These are phyloP conservation scores for Goniozus legneri DNA, from an alignment of 1,140 invertebrate species.

Conservation along the genomic window DNA sequence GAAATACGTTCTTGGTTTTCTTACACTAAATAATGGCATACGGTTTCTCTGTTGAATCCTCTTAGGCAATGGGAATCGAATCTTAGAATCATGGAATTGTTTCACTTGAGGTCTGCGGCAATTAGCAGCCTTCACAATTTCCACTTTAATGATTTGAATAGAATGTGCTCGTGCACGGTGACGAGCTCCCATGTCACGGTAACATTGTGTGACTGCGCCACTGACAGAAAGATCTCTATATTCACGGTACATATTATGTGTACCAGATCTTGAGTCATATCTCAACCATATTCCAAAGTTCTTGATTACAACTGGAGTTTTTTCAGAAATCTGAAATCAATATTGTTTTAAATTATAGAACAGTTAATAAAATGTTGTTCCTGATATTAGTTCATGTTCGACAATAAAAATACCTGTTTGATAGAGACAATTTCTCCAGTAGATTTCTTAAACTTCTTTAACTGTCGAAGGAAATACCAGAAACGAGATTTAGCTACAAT, in stretches of 20 bases:
- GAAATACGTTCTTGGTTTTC: constrained; percentile 92
- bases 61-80: constrained; percentile 95
- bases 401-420: constrained; percentile 63
- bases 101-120: constrained; percentile 92
- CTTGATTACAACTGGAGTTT: constrained; percentile 90
- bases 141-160: constrained; percentile 97
- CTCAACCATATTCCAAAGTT: constrained; percentile 99
- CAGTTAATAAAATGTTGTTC: not conserved
- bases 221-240: constrained; percentile 94
- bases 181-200: constrained; percentile 98
- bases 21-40: constrained; percentile 79
- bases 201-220: constrained; percentile 97
- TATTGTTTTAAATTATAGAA: constrained; percentile 2
- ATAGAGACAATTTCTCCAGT: constrained; percentile 97
- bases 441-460: constrained; percentile 99
- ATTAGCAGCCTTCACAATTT: constrained; percentile 81
- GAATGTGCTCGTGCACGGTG: constrained; percentile 96
- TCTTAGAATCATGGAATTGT: constrained; percentile 96
- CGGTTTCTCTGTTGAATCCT: constrained; percentile 80
- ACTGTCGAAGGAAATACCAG: constrained; percentile 97
- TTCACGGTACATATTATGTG: constrained; percentile 99
- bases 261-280: constrained; percentile 95
- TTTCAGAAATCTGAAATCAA: constrained; percentile 75
- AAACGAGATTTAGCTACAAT: constrained; percentile 99
- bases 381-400: not conserved